Conservation (phyloP, 1,140 invertebrate species). For the Gryllus bimaculatus region DNA sequence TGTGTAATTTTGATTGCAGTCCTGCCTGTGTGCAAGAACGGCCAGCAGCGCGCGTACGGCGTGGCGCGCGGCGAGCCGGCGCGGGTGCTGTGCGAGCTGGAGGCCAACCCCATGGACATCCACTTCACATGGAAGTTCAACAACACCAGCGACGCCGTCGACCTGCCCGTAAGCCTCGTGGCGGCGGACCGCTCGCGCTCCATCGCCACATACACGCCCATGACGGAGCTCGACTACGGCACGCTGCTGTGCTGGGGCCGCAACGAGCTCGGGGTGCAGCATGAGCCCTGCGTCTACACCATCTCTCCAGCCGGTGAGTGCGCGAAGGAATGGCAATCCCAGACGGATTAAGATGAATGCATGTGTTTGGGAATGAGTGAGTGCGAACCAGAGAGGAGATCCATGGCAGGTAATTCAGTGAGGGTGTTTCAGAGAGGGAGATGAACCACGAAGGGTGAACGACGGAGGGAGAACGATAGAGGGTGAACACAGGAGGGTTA, state of each 20-base stretch:
- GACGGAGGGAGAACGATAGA: no score
- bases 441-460: no score
- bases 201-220: slow-evolving; percentile 54
- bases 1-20: slow-evolving; percentile 38
- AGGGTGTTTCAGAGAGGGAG: no score
- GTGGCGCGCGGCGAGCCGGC: slow-evolving; percentile 68
- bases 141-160: slow-evolving; percentile 51
- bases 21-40: slow-evolving; percentile 56
- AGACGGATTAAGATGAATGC: no score
- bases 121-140: slow-evolving; percentile 68
- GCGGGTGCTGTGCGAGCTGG: slow-evolving; percentile 68
- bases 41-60: slow-evolving; percentile 58
- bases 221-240: slow-evolving; percentile 61
- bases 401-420: no score
- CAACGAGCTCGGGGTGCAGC: slow-evolving; percentile 55
- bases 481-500: no score
- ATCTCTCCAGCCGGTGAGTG: slow-evolving; percentile 58
- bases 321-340: not conserved
- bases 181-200: slow-evolving; percentile 49
- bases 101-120: slow-evolving; percentile 69
- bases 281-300: slow-evolving; percentile 57
- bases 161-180: slow-evolving; percentile 50
- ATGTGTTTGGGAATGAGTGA: no score
- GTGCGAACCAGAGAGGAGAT: no score
- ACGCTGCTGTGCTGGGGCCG: slow-evolving; percentile 58